phyloP scores from a whole-genome alignment of 2,888 invertebrate genomes.

The Eristalis arbustorum region DNA sequence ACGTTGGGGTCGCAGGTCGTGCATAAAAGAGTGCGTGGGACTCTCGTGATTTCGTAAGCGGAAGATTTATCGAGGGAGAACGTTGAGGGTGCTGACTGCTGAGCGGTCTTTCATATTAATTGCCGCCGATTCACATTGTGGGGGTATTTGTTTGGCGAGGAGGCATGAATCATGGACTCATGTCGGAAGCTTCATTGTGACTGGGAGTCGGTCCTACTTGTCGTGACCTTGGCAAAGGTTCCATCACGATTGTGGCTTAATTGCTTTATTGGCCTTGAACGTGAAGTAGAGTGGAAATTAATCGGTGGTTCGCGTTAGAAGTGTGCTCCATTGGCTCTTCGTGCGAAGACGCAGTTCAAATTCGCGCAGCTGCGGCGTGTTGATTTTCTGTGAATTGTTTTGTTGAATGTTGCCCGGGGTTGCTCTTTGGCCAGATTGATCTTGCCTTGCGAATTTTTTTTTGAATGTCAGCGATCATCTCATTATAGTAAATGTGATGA shows the following conservation, averaged over 20 bases:
- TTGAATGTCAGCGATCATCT: background rate
- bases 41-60: slow-evolving; percentile 44
- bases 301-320: background rate
- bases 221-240: slow-evolving; percentile 44
- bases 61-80: slow-evolving; percentile 42
- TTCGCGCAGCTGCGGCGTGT: background rate
- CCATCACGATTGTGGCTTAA: slow-evolving; percentile 26
- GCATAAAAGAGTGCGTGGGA: slow-evolving; percentile 44
- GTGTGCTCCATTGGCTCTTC: background rate
- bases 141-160: background rate
- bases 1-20: background rate
- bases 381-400: background rate
- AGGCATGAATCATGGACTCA: background rate
- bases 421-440: background rate
- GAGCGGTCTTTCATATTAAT: slow-evolving; percentile 43
- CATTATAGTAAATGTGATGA: background rate
- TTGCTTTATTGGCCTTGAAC: slow-evolving; percentile 31
- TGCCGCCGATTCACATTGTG: slow-evolving; percentile 40
- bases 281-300: background rate
- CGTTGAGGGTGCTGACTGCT: slow-evolving; percentile 16
- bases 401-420: background rate
- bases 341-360: background rate
- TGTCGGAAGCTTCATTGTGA: slow-evolving; percentile 12
- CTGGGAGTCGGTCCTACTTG: slow-evolving; percentile 13
- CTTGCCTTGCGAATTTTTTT: background rate